phyloP scores from a whole-genome alignment of 2,888 invertebrate species.

The Pandemis heparana region DNA sequence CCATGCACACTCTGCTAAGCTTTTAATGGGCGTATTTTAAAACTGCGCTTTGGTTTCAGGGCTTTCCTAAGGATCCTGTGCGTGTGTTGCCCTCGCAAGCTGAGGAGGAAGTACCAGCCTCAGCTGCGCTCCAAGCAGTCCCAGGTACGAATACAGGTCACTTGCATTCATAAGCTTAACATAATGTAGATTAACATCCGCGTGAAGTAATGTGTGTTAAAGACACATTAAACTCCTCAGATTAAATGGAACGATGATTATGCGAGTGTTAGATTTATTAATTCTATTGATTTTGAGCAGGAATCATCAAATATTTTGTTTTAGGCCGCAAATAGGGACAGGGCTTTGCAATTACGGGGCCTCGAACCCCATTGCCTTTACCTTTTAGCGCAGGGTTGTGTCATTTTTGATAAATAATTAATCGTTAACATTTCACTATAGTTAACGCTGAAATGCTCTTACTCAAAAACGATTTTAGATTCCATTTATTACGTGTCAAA shows the following conservation, averaged over 20 bases:
- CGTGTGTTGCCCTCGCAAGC: constrained; percentile 93
- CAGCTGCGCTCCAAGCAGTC: constrained; percentile 94
- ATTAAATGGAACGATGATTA: no score
- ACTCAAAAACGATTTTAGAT: not conserved
- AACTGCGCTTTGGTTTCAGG: constrained; percentile 86
- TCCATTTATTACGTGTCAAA: not conserved
- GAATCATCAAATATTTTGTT: not conserved
- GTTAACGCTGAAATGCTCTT: not conserved
- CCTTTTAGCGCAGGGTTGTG: not conserved
- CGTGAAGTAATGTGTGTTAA: not conserved
- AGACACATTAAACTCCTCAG: no score
- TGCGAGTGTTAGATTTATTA: not conserved
- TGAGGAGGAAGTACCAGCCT: constrained; percentile 93
- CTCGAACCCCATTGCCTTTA: not conserved
- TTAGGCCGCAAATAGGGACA: not conserved
- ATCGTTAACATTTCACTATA: not conserved
- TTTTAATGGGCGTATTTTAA: not conserved
- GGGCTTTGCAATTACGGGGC: not conserved
- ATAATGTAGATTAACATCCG: not conserved
- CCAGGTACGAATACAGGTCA: constrained; percentile 86
- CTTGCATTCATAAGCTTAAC: not conserved
- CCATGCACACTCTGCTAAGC: not conserved
- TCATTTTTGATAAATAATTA: not conserved
- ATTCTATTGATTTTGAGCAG: not conserved
- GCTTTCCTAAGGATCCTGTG: constrained; percentile 97